Conservation (phyloP, 2,888 invertebrate genomes). For the Epiperipatus broadwayi region DNA sequence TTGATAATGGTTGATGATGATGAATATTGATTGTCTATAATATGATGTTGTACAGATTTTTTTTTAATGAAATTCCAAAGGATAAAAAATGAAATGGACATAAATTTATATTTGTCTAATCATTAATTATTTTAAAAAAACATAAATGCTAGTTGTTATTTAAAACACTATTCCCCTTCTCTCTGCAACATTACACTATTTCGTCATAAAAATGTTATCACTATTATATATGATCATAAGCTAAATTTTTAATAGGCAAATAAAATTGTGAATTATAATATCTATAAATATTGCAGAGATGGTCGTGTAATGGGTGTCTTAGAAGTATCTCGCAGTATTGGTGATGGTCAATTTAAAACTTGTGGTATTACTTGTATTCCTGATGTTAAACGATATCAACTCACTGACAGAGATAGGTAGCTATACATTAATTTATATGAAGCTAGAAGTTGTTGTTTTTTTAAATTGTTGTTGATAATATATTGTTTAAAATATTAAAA, state of each 20-base stretch:
- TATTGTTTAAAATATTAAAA: not conserved
- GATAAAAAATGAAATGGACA: too few relatives aligned
- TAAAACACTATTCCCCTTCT: too few relatives aligned
- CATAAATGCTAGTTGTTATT: too few relatives aligned
- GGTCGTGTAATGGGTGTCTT: constrained; percentile 28
- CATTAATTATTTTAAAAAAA: too few relatives aligned
- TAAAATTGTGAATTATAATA: not conserved
- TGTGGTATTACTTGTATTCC: constrained; percentile 33
- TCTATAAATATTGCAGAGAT: constrained; percentile 21
- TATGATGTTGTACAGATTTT: too few relatives aligned
- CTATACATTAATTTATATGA: constrained; percentile 6
- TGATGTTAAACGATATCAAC: constrained; percentile 32
- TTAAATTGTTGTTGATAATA: not conserved
- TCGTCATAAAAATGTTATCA: too few relatives aligned
- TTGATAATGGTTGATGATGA: too few relatives aligned
- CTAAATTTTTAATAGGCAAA: not conserved
- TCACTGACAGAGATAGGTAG: constrained; percentile 31
- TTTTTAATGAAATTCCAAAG: too few relatives aligned
- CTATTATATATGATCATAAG: too few relatives aligned
- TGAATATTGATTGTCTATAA: too few relatives aligned
- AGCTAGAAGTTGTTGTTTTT: constrained; percentile 6
- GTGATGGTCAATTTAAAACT: constrained; percentile 35
- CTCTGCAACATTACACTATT: too few relatives aligned
- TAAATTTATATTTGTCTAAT: too few relatives aligned
- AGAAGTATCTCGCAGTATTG: constrained; percentile 35